phyloP scores from a whole-genome alignment of 2,113 vertebrate genomes.

The Cervus canadensis region DNA sequence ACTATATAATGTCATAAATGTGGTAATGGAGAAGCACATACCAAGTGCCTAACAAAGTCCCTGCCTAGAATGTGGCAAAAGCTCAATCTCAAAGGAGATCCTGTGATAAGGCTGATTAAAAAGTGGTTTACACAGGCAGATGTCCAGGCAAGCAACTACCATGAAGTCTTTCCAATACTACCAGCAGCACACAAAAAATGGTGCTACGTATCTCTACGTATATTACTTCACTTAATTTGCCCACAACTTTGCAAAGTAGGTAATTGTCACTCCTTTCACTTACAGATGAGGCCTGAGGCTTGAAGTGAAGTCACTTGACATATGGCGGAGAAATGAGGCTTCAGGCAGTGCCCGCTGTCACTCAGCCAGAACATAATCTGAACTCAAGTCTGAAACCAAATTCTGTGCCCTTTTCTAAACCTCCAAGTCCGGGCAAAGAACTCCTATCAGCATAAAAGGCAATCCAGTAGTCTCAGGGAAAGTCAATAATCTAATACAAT shows the following conservation, averaged over 20 bases:
- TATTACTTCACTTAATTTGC: not conserved
- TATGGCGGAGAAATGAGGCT: not conserved
- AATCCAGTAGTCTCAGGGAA: not conserved
- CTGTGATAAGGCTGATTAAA: conserved; percentile 9
- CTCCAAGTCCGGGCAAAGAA: not conserved
- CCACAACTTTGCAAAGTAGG: not conserved
- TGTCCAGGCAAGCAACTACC: conserved; percentile 5
- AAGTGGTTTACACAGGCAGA: not conserved
- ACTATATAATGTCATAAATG: conserved; percentile 30
- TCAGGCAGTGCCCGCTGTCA: not conserved
- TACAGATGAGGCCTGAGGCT: not conserved
- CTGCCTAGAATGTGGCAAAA: not conserved
- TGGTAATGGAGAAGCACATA: not conserved
- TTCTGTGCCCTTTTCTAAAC: not conserved
- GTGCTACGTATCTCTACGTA: not conserved
- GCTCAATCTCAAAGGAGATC: not conserved
- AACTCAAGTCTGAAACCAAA: conserved; percentile 36
- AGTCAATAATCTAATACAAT: not conserved
- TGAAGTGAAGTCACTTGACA: not conserved
- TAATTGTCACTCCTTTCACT: not conserved
- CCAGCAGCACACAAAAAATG: not conserved
- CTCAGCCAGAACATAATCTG: not conserved
- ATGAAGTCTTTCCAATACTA: not conserved
- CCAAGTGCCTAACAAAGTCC: conserved; percentile 3
- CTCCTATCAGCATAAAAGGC: not conserved